A percentile compares a stretch with the other conserved stretches of the same genome.
These are phyloP conservation scores for Dendrophyllia cribrosa DNA, from an alignment of 64 coral and sea anemone species.

Conservation along the genomic window DNA sequence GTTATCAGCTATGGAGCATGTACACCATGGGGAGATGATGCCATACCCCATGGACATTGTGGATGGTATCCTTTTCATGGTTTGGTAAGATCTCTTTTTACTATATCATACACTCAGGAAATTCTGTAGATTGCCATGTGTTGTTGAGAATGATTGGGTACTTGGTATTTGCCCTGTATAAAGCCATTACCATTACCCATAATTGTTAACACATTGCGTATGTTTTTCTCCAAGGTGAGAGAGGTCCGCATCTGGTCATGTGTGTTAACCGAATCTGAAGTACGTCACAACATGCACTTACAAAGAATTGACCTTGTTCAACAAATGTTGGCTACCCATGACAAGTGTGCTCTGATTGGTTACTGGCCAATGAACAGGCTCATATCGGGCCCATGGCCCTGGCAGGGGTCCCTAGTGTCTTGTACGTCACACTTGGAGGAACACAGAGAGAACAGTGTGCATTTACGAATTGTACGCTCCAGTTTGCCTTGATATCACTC, in stretches of 20 bases:
- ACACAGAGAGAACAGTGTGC: slow-evolving; percentile 57
- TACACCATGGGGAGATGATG: slow-evolving; percentile 80
- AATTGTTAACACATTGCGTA: not conserved
- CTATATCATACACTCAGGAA: not conserved
- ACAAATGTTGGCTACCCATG: slow-evolving; percentile 25
- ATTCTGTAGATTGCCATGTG: no score
- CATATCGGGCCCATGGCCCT: slow-evolving; percentile 86
- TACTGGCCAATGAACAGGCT: slow-evolving; percentile 98
- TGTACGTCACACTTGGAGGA: slow-evolving; percentile 81
- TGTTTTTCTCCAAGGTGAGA: slow-evolving; percentile 65
- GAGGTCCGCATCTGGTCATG: slow-evolving; percentile 91
- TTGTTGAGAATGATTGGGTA: no score
- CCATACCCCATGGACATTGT: slow-evolving; percentile 79
- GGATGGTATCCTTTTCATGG: slow-evolving; percentile 94
- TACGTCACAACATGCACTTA: slow-evolving; percentile 86
- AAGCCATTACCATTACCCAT: no score
- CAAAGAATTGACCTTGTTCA: slow-evolving; percentile 83
- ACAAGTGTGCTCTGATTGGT: slow-evolving; percentile 78
- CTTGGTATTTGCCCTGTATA: no score
- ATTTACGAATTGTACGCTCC: slow-evolving; percentile 73
- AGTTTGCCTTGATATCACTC: slow-evolving; percentile 52
- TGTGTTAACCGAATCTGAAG: slow-evolving; percentile 57
- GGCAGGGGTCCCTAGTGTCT: slow-evolving; percentile 82
- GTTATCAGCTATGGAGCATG: slow-evolving; percentile 83
- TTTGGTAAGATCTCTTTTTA: slow-evolving; percentile 43